A percentile compares a stretch with the other conserved stretches of the same genome.
phyloP scores from a whole-genome alignment of 2,888 invertebrate species.

The Heteromyza rotundicornis region DNA sequence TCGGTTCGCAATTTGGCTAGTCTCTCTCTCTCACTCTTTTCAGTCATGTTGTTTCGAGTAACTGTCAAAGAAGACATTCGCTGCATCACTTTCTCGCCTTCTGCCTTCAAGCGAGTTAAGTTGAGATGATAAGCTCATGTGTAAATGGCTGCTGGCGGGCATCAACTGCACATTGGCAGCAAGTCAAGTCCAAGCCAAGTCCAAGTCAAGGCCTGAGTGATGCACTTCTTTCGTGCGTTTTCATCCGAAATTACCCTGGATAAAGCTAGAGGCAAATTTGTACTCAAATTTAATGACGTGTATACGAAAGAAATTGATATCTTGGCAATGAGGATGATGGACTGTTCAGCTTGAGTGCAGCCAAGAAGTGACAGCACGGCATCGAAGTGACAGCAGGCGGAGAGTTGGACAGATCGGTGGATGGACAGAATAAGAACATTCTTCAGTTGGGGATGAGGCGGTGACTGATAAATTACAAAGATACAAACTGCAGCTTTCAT shows the following conservation, averaged over 20 bases:
- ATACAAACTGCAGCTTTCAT: too few species aligned
- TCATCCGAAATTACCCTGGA: neutral
- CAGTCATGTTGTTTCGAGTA: neutral
- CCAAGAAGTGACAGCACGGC: constrained; percentile 11
- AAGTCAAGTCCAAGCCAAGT: too few species aligned
- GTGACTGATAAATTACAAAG: too few species aligned
- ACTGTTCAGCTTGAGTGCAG: neutral
- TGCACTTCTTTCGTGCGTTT: neutral
- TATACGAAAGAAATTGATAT: too few species aligned
- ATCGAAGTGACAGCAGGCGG: constrained; percentile 16
- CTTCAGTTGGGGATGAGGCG: too few species aligned
- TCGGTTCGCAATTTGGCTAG: too few species aligned
- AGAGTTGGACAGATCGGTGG: too few species aligned
- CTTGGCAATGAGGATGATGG: constrained; percentile 1
- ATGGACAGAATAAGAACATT: too few species aligned
- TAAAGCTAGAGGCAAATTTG: neutral
- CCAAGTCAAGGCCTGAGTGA: too few species aligned
- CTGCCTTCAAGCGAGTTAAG: too few species aligned
- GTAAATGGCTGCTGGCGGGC: neutral
- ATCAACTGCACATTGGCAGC: neutral
- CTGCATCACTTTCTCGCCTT: too few species aligned
- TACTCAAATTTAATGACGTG: neutral
- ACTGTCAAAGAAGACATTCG: neutral
- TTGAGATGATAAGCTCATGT: too few species aligned
- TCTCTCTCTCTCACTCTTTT: neutral